A percentile compares a stretch with the other conserved stretches of the same genome.
These are phyloP conservation scores for Pterophyllum scalare DNA, from an alignment of 2,113 vertebrate species.

Conservation along the genomic window DNA sequence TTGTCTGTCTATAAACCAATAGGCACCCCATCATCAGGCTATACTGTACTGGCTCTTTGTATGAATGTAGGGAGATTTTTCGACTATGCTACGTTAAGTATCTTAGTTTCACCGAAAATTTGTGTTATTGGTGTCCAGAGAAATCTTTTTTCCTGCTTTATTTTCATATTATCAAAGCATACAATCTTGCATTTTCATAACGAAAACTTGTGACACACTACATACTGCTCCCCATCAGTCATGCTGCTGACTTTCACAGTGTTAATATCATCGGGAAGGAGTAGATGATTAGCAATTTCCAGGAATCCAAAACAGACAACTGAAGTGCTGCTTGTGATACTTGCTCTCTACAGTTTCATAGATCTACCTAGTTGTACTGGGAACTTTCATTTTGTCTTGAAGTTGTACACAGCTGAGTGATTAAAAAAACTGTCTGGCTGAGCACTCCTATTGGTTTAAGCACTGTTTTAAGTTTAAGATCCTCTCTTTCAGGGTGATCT, in stretches of 20 bases:
- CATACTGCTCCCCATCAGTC: neutral
- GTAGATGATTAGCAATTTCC: too few species aligned
- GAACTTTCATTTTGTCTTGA: neutral
- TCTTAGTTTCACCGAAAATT: conserved; percentile 62
- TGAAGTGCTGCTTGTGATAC: neutral
- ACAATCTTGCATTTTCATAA: neutral
- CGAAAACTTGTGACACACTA: neutral
- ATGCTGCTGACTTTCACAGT: neutral
- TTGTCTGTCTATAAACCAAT: conserved; percentile 10
- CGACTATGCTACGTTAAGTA: conserved; percentile 64
- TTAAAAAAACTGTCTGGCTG: neutral
- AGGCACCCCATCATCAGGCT: conserved; percentile 44
- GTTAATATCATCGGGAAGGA: neutral
- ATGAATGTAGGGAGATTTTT: conserved; percentile 58
- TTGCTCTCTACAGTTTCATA: neutral
- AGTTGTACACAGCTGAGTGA: neutral
- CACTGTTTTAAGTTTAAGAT: neutral
- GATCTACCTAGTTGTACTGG: neutral
- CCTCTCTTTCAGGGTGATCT: neutral
- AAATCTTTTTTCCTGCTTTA: conserved; percentile 19
- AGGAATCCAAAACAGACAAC: neutral
- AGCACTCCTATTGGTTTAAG: neutral
- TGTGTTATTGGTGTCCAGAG: conserved; percentile 25
- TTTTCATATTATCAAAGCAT: conserved; percentile 31
- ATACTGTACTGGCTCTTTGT: conserved; percentile 49